Percentiles rank a stretch among this genome's conserved stretches.
phyloP scores from a whole-genome alignment of 2,888 invertebrate genomes.

The Panopea generosa region DNA sequence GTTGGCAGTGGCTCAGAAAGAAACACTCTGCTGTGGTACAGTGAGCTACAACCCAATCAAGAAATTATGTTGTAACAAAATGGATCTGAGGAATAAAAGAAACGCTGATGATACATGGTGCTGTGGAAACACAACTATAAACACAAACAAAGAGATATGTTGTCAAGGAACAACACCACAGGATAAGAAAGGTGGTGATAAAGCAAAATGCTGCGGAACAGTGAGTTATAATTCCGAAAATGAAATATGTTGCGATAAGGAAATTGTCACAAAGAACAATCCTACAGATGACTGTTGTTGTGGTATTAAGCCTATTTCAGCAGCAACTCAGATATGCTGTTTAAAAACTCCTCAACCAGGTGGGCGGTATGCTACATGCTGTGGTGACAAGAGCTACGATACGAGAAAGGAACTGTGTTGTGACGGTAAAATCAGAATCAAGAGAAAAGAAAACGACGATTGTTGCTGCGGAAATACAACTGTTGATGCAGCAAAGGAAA shows the following conservation, averaged over 20 bases:
- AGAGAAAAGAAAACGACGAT: constrained; percentile 19
- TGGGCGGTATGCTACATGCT: constrained; percentile 35
- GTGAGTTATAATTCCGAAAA: constrained; percentile 21
- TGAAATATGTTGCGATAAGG: constrained; percentile 29
- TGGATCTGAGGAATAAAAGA: constrained; percentile 22
- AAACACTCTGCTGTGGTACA: constrained; percentile 35
- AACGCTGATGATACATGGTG: constrained; percentile 25
- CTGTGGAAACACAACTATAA: constrained; percentile 42
- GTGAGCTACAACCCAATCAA: constrained; percentile 32
- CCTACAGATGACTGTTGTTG: constrained; percentile 30
- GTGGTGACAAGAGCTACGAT: constrained; percentile 36
- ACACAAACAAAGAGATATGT: constrained; percentile 36
- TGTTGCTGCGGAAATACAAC: constrained; percentile 36
- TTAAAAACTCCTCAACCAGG: constrained; percentile 32
- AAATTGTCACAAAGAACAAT: constrained; percentile 20
- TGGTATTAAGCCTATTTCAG: constrained; percentile 24
- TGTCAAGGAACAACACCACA: constrained; percentile 36
- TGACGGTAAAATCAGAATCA: constrained; percentile 13
- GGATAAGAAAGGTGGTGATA: constrained; percentile 14
- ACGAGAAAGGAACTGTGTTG: constrained; percentile 28
- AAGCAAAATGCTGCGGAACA: constrained; percentile 33
- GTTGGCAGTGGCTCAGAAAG: constrained; percentile 10
- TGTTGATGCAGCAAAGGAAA: constrained; percentile 16
- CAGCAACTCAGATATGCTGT: constrained; percentile 32
- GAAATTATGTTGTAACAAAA: constrained; percentile 33